Percentiles rank a stretch among this genome's conserved stretches.
Conservation (phyloP, 2,888 invertebrate species). For the Reticulitermes lucifugus region DNA sequence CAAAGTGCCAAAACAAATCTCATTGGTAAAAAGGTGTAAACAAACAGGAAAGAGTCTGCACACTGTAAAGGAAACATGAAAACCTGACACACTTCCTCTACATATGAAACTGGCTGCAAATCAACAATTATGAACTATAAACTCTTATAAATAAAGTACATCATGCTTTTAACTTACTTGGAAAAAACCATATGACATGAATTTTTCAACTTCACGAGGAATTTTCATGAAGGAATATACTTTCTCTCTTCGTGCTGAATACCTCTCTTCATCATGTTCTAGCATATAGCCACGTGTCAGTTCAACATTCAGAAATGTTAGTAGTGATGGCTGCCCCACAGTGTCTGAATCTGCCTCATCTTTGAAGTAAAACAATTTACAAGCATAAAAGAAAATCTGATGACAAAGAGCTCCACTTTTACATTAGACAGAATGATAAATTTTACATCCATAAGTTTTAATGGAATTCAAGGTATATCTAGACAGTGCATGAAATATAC, state of each 20-base stretch:
- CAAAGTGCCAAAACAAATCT: constrained; percentile 89
- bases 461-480: no score
- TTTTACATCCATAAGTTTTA: no score
- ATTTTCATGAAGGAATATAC: constrained; percentile 98
- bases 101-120: background rate
- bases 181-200: constrained; percentile 93
- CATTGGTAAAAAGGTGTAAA: constrained; percentile 96
- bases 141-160: background rate
- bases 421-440: no score
- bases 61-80: constrained; percentile 69
- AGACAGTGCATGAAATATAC: no score
- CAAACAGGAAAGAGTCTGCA: constrained; percentile 96
- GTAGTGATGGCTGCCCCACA: constrained; percentile 58
- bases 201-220: constrained; percentile 91
- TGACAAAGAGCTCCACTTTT: background rate
- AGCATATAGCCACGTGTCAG: constrained; percentile 92
- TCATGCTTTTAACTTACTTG: constrained; percentile 65
- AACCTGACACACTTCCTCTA: constrained; percentile 37
- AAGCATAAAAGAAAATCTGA: background rate
- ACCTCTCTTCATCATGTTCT: constrained; percentile 95
- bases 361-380: background rate
- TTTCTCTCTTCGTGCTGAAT: constrained; percentile 92
- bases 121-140: constrained; percentile 40
- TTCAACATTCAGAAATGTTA: constrained; percentile 83
- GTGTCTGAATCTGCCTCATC: background rate